A percentile compares a stretch with the other conserved stretches of the same genome.
These are phyloP conservation scores for Tenthredo distinguenda DNA, from an alignment of 2,888 invertebrate genomes.

Conservation along the genomic window DNA sequence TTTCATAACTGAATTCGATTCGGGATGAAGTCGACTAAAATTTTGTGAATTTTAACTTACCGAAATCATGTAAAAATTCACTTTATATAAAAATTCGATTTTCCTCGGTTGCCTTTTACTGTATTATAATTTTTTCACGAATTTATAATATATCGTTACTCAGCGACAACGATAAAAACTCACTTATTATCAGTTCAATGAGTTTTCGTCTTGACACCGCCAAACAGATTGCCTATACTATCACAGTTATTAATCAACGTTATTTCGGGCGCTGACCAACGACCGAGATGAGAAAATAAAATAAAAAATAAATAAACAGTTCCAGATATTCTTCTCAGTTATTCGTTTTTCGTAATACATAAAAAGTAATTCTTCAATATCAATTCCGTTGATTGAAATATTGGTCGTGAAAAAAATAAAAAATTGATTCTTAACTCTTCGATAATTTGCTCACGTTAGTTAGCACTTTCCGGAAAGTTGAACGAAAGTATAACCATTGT, in stretches of 20 bases:
- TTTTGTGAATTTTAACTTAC: not conserved
- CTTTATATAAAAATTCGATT: not conserved
- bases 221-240: not conserved
- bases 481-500: not conserved
- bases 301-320: too few species aligned
- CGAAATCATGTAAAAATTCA: not conserved
- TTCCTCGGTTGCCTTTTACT: not conserved
- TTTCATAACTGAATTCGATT: too few species aligned
- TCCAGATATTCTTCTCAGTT: too few species aligned
- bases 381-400: not conserved
- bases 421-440: too few species aligned
- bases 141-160: not conserved
- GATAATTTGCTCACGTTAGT: not conserved
- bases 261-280: not conserved
- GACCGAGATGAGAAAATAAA: too few species aligned
- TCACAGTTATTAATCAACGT: not conserved
- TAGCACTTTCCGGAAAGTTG: not conserved
- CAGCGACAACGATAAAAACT: constrained; percentile 4
- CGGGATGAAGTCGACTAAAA: not conserved
- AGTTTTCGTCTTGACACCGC: constrained; percentile 1
- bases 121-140: not conserved
- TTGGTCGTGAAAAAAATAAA: not conserved
- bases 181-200: constrained; percentile 9
- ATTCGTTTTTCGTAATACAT: too few species aligned
- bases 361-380: too few species aligned